Evolutionary conservation across 2,888 invertebrate genomes (phyloP).

Genomic region (Aphelenchoides bicaudatus): DNA sequence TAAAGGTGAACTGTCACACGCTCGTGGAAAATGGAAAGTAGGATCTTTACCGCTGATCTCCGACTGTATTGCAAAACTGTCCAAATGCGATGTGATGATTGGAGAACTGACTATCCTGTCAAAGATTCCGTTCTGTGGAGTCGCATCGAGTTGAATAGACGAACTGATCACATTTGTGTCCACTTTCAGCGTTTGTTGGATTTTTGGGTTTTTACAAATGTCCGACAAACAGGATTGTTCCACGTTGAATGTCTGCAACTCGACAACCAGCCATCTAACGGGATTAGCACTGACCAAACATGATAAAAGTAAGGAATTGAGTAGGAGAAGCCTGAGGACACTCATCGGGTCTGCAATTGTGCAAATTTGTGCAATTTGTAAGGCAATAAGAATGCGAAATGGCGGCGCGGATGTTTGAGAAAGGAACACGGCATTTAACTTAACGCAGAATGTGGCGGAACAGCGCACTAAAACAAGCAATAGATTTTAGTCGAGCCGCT

Average conservation of each 20-base stretch:
- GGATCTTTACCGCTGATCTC: slow-evolving; percentile 16
- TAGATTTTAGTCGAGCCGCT: no score
- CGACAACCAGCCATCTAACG: slow-evolving; percentile 12
- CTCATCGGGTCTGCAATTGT: no score
- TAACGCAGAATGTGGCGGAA: no score
- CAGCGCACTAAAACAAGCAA: no score
- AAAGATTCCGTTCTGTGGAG: slow-evolving; percentile 4
- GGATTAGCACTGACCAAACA: not conserved
- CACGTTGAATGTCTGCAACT: slow-evolving; percentile 6
- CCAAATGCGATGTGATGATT: not conserved
- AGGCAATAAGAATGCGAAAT: slow-evolving; percentile 1
- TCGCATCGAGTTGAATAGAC: not conserved
- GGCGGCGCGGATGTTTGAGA: not conserved
- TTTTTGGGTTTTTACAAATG: slow-evolving; percentile 9
- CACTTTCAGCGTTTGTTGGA: not conserved
- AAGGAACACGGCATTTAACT: not conserved
- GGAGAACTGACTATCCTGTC: slow-evolving; percentile 14
- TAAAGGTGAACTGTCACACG: not conserved
- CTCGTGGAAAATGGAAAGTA: slow-evolving; percentile 5
- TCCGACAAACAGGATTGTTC: slow-evolving; percentile 3
- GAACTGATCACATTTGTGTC: not conserved
- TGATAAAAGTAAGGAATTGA: not conserved
- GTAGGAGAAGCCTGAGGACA: no score
- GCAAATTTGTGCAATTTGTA: no score
- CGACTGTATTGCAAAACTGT: not conserved